Conservation (phyloP, 2,113 vertebrate species). For the Gopherus evgoodei region DNA sequence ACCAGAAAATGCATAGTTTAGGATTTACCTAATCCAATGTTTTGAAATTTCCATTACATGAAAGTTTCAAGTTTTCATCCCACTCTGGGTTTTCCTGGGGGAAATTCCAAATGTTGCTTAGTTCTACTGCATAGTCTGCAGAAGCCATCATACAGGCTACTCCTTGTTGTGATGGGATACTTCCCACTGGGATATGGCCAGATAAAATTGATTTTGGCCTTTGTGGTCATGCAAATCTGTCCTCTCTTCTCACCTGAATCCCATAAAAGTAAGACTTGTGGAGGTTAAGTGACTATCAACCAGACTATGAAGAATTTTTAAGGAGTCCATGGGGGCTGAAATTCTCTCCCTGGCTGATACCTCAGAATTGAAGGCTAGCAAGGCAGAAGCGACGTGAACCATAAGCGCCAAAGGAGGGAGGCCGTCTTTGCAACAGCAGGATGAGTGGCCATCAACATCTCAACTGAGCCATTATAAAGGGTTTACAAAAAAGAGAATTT, state of each 20-base stretch:
- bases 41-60: background rate
- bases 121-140: background rate
- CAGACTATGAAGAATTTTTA: background rate
- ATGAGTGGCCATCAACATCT: background rate
- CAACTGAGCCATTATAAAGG: background rate
- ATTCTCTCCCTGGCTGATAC: background rate
- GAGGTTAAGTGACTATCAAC: background rate
- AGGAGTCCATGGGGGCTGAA: background rate
- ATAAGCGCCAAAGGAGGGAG: accelerated
- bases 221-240: too few relatives aligned
- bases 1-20: too few relatives aligned
- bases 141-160: background rate
- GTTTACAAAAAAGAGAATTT: accelerated
- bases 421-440: background rate
- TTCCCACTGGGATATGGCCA: background rate
- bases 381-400: accelerated
- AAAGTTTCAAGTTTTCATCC: background rate
- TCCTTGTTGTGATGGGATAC: background rate
- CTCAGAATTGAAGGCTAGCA: background rate
- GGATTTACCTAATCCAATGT: too few relatives aligned
- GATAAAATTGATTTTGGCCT: too few relatives aligned
- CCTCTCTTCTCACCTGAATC: accelerated
- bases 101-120: background rate
- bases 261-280: background rate
- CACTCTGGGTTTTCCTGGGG: background rate